Base-by-base conservation (phyloP, 2,113 vertebrate species). In the Clupea harengus region DNA sequence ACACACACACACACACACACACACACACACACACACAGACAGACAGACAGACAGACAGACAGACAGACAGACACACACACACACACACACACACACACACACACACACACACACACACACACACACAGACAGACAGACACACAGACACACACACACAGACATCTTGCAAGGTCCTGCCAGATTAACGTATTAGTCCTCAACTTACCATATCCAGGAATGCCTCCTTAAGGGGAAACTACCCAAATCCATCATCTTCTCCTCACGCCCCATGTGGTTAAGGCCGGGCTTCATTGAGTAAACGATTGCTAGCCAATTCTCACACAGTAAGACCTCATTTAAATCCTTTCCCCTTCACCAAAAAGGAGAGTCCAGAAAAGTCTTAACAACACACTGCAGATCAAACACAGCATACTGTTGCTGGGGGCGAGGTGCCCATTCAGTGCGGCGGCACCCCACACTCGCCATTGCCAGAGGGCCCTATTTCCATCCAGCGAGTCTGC, bases 121-220 rank as follows among this genome's bases (percentile, higher is more conserved):
- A 45, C 13, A 85, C 17, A 67, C 54, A 67, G 28, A 81, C 8
- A 67, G 9, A 86, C 67, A 20, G 46, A 32, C 44, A 18, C 39
- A 60, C 22, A 81, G 44, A 47, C 50, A 11, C 32, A 80, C n/a
- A 45, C 75, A 45, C 82, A 52, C 13, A 75, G 4, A 45, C 18
- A 28, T 47, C 28, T 32, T 64, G 28, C 13, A 15, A 60, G 67
- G 75, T 32, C 39, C 22, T 50, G 17, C 47, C 75, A 9, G 39
- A 75, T 64, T 28, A 67, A 46, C 49, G 45, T 81, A 67, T 44
- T 75, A 75, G 47, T n/a, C 18, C 82, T 22, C 20, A 85, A 94
- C 98, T 99, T 94, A 99, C 98, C 98, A 99, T 94, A 99, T 99
- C 98, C 98, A 99, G 85, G 98, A 99, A 95, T 99, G 98, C 90